Conservation (phyloP, 2,888 invertebrate species). For the Monoplex corrugatus region DNA sequence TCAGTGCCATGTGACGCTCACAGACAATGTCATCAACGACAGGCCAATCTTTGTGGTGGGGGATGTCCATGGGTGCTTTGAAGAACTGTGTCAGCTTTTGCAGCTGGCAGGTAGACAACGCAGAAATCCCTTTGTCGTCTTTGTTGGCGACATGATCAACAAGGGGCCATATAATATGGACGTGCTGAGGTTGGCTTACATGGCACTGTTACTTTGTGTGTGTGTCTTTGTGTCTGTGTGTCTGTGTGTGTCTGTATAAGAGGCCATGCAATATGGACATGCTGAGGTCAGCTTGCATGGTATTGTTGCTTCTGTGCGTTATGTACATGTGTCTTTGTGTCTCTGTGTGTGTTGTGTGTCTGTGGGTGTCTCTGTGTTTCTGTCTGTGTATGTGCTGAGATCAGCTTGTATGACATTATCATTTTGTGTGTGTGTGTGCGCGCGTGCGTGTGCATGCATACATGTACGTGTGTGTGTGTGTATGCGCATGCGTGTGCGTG, state of each 20-base stretch:
- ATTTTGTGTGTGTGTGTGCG: too few species aligned
- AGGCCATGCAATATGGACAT: too few species aligned
- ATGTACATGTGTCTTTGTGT: too few species aligned
- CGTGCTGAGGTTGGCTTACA: slow-evolving; percentile 52
- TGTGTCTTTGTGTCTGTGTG: background rate
- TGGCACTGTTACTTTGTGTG: background rate
- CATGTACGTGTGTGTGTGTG: too few species aligned
- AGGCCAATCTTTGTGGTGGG: slow-evolving; percentile 78
- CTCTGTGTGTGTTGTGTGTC: too few species aligned
- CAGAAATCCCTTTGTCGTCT: slow-evolving; percentile 69
- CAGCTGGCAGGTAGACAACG: slow-evolving; percentile 58
- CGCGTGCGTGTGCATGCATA: too few species aligned
- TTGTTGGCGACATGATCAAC: slow-evolving; percentile 80
- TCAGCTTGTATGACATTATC: too few species aligned
- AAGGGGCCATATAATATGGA: slow-evolving; percentile 79
- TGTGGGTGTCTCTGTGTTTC: too few species aligned
- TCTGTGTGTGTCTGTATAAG: background rate
- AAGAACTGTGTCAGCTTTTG: slow-evolving; percentile 76
- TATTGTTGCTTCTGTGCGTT: too few species aligned
- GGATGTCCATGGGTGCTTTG: slow-evolving; percentile 81
- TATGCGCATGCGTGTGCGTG: too few species aligned
- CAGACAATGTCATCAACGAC: slow-evolving; percentile 49
- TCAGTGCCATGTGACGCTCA: slow-evolving; percentile 48
- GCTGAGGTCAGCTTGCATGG: too few species aligned
- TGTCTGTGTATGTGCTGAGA: too few species aligned